phyloP scores from a whole-genome alignment of 2,888 invertebrate genomes.

The Lasiommata megera region DNA sequence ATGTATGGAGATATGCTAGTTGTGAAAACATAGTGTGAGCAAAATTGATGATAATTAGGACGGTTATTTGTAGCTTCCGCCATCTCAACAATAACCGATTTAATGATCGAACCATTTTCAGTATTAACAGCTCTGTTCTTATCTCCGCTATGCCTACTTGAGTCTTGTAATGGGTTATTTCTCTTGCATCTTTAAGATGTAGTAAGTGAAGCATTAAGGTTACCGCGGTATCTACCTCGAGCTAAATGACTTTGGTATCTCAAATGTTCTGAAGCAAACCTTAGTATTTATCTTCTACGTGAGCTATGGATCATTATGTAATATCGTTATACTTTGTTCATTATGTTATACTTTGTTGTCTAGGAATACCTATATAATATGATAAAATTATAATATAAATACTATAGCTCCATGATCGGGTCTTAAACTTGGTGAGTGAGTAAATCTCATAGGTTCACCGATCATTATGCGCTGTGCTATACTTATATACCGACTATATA shows the following conservation, averaged over 20 bases:
- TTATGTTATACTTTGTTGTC: no score
- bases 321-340: no score
- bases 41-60: background rate
- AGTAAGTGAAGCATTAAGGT: conserved; percentile 1
- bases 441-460: no score
- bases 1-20: no score
- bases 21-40: no score
- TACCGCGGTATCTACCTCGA: background rate
- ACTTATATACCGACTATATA: no score
- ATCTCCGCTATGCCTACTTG: background rate
- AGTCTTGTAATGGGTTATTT: conserved; percentile 5
- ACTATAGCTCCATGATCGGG: no score
- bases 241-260: background rate
- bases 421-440: no score
- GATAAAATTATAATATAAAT: no score
- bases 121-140: background rate
- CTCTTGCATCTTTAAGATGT: background rate
- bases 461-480: no score
- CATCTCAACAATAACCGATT: background rate
- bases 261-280: background rate
- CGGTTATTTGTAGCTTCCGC: background rate
- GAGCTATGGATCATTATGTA: background rate
- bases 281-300: background rate
- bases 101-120: background rate
- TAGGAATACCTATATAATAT: no score